Percentiles rank a stretch among this genome's conserved stretches.
Evolutionary conservation across 2,113 vertebrate genomes (phyloP).

Genomic region (Trochalopteron elliotii): DNA sequence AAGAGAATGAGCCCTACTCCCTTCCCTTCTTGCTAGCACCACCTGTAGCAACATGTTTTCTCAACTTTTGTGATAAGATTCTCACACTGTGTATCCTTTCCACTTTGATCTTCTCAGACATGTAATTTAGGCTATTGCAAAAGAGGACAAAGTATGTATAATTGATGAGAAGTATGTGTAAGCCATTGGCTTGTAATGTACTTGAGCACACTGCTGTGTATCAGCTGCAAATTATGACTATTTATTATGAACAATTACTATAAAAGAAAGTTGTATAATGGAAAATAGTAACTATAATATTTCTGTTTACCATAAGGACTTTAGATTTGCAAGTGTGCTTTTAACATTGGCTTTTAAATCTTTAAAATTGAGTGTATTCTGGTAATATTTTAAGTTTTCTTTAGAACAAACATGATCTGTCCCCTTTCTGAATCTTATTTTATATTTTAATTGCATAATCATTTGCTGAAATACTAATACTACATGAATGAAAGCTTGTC

Average conservation of each 20-base stretch:
- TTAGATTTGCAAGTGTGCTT: background rate
- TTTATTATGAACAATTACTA: background rate
- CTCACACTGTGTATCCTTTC: background rate
- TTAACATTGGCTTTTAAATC: background rate
- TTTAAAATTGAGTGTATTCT: background rate
- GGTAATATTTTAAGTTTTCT: background rate
- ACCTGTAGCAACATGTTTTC: background rate
- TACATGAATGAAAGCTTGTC: background rate
- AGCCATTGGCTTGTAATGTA: background rate
- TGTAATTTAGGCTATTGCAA: background rate
- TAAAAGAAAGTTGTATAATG: background rate
- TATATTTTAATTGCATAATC: background rate
- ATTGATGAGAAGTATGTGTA: background rate
- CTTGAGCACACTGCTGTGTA: background rate
- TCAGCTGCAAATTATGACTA: background rate
- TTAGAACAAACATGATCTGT: background rate
- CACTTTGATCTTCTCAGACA: background rate
- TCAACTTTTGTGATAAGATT: background rate
- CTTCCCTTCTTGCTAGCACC: background rate
- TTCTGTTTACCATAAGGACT: background rate
- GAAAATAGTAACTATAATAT: background rate
- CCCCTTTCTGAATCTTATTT: background rate
- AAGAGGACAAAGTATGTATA: background rate
- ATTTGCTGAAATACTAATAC: background rate
- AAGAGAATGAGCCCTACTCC: background rate